Conservation (phyloP, 2,888 invertebrate species). For the Actias luna region DNA sequence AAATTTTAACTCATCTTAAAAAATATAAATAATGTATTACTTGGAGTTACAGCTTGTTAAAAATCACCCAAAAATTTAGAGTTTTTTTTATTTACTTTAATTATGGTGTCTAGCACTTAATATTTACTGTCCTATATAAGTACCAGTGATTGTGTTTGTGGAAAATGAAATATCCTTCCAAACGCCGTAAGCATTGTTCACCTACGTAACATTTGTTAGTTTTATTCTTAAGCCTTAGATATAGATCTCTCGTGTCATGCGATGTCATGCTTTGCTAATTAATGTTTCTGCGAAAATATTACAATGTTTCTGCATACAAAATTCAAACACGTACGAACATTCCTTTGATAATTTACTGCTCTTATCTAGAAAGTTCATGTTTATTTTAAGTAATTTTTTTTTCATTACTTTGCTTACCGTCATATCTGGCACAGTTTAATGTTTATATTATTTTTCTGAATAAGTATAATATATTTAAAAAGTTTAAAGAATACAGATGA, state of each 20-base stretch:
- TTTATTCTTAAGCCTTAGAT: slow-evolving; percentile 51
- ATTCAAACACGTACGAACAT: slow-evolving; percentile 14
- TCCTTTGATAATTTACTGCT: slow-evolving; percentile 11
- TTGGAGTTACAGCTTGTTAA: no score
- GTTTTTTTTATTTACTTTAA: no score
- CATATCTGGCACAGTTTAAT: neutral
- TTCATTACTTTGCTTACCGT: neutral
- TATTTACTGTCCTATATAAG: neutral
- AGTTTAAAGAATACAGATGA: no score
- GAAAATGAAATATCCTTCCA: neutral
- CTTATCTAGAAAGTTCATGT: neutral
- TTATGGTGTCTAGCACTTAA: no score
- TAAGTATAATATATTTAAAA: no score
- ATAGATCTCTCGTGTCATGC: slow-evolving; percentile 48
- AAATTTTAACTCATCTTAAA: no score
- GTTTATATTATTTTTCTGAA: no score
- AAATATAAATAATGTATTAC: no score
- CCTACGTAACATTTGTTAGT: slow-evolving; percentile 34
- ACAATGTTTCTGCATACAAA: slow-evolving; percentile 13
- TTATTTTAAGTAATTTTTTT: neutral
- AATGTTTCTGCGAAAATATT: slow-evolving; percentile 41
- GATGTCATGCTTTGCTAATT: slow-evolving; percentile 54
- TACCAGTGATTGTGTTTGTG: neutral
- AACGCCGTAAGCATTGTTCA: neutral
- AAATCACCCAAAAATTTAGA: no score